phyloP scores from a whole-genome alignment of 2,888 invertebrate genomes.

The Pachliopta kotzebuea region DNA sequence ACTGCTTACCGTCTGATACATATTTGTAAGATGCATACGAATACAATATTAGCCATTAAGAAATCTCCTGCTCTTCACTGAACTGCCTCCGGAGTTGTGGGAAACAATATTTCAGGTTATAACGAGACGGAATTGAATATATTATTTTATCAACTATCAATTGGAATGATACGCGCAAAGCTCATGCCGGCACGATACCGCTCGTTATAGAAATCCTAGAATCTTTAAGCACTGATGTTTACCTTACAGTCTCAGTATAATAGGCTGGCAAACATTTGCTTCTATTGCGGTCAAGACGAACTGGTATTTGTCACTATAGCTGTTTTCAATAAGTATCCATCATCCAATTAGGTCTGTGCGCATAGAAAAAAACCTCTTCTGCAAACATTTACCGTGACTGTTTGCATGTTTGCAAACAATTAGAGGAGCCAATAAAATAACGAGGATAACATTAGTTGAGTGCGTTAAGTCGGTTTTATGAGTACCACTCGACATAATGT shows the following conservation, averaged over 20 bases:
- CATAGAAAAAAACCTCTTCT: slow-evolving; percentile 32
- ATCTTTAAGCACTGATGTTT: slow-evolving; percentile 11
- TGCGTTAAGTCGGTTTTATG: slow-evolving; percentile 36
- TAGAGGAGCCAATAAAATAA: slow-evolving; percentile 41
- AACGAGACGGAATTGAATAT: slow-evolving; percentile 30
- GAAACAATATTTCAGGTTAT: slow-evolving; percentile 28
- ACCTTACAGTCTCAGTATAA: slow-evolving; percentile 7
- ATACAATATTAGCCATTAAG: slow-evolving; percentile 11
- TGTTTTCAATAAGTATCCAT: slow-evolving; percentile 18
- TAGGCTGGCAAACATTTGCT: slow-evolving; percentile 16
- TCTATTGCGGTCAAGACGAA: slow-evolving; percentile 5
- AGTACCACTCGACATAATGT: slow-evolving; percentile 32
- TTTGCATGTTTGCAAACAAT: slow-evolving; percentile 59
- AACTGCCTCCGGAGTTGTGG: slow-evolving; percentile 17
- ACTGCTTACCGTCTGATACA: slow-evolving; percentile 16
- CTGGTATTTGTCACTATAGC: slow-evolving; percentile 23
- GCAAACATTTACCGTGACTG: slow-evolving; percentile 44
- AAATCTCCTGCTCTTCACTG: slow-evolving; percentile 6
- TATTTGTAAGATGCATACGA: slow-evolving; percentile 12
- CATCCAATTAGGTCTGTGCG: slow-evolving; percentile 17
- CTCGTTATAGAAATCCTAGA: slow-evolving; percentile 26
- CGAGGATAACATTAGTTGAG: slow-evolving; percentile 35
- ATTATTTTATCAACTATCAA: slow-evolving; percentile 22
- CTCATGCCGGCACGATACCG: neutral
- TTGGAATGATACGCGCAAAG: slow-evolving; percentile 5